phyloP scores from a whole-genome alignment of 2,888 invertebrate genomes.

The Euplagia quadripunctaria region DNA sequence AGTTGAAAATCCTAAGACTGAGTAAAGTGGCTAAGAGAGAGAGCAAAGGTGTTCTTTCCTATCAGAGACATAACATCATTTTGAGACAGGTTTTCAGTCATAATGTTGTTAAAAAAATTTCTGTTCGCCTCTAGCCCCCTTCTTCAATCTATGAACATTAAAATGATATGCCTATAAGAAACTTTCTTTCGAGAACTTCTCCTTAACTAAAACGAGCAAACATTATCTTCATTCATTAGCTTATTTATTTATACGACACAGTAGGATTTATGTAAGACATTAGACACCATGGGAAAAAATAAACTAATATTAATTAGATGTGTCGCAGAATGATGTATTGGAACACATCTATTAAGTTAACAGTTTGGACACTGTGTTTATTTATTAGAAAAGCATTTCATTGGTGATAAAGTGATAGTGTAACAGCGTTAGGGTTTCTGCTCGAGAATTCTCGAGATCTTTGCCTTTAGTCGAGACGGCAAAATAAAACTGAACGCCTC shows the following conservation, averaged over 20 bases:
- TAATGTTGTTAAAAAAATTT: no score
- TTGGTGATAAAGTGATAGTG: not conserved
- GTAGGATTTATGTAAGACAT: slow-evolving; percentile 45
- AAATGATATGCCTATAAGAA: not conserved
- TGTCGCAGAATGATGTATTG: slow-evolving; percentile 41
- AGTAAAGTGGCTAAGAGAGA: no score
- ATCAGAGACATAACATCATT: no score
- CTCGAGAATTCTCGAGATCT: no score
- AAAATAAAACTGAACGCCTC: no score
- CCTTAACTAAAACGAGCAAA: slow-evolving; percentile 34
- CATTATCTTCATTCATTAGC: slow-evolving; percentile 39
- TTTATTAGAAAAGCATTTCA: slow-evolving; percentile 8
- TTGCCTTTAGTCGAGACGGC: no score
- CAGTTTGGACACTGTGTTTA: not conserved
- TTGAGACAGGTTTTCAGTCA: no score
- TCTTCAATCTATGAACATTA: no score
- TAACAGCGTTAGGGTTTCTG: not conserved
- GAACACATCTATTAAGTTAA: slow-evolving; percentile 12
- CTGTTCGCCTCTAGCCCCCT: no score
- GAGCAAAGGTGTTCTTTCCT: no score
- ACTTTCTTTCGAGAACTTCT: slow-evolving; percentile 15
- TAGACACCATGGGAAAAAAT: slow-evolving; percentile 40
- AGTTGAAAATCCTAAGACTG: no score
- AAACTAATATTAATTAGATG: slow-evolving; percentile 43
- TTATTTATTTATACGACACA: slow-evolving; percentile 47